Evolutionary conservation across 2,888 invertebrate species (phyloP), one percentile per base, ranked within the genome.

Genomic region (Eilema caniola): DNA sequence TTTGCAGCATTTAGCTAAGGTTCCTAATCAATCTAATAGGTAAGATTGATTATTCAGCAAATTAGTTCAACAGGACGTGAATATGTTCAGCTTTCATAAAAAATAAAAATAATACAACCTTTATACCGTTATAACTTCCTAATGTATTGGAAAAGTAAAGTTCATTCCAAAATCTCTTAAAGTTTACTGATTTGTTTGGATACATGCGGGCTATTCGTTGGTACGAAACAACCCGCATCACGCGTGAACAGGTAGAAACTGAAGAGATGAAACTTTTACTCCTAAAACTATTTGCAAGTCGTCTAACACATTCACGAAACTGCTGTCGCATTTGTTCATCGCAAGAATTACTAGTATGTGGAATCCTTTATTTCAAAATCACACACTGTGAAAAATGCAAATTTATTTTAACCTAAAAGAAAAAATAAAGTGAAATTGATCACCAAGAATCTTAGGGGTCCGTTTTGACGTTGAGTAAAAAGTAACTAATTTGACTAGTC

Each of bases 261-360:
- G 71, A 81, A 72, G 69, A 63, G 60, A 56, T 67, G 41, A 75
- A 87, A 84, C 77, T 87, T 75, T 77, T 72, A 64, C 75, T 70
- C 73, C 8, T n/a, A n/a, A 37, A 85, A 85, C 85, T 87, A 86
- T 85, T 80, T 78, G 69, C 69, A 85, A 85, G 83, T 81, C 79
- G 82, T 87, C 83, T 77, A 77, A 84, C 83, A 80, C 77, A 79
- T 76, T 68, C 80, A 62, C 69, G 67, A 71, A 79, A 83, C 76
- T 77, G 79, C 81, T 76, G 70, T 72, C 57, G 25, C 24, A 63
- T 47, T 74, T 69, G 71, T 69, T 80, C 78, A 70, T 71, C 31
- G 72, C n/a, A 79, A 77, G 82, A 77, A 82, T 80, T 71, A 66
- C 60, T 70, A 72, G 79, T 69, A 79, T 81, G 62, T 56, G 69